These are phyloP conservation scores for Neopipo cinnamomea DNA, from an alignment of 2,113 vertebrate genomes.

Conservation along the genomic window DNA sequence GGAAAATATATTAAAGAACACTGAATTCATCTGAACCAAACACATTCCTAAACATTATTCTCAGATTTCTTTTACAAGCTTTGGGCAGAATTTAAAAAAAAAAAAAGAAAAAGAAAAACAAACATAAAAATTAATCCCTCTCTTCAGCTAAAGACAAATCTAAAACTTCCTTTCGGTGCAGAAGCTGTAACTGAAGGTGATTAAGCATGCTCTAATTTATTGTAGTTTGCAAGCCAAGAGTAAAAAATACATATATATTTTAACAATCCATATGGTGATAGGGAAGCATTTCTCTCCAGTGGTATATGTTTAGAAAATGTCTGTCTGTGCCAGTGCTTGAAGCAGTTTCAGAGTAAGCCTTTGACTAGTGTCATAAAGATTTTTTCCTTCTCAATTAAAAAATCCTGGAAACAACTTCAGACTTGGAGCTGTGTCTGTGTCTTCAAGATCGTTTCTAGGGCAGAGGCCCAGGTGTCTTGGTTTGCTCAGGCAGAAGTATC, in stretches of 20 bases:
- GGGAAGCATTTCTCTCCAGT: not conserved
- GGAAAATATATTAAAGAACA: not conserved
- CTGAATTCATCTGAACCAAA: not conserved
- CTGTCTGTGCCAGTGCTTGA: constrained; percentile 15
- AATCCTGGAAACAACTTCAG: not conserved
- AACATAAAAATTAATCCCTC: not conserved
- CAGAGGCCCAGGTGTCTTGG: not conserved
- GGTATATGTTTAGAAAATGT: constrained; percentile 12
- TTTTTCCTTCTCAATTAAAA: not conserved
- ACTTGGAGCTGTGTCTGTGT: not conserved
- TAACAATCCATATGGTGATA: constrained; percentile 26
- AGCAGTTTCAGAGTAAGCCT: constrained; percentile 21
- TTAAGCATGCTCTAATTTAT: not conserved
- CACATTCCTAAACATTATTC: not conserved
- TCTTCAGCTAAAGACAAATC: not conserved
- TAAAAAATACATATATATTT: not conserved
- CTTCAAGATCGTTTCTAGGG: not conserved
- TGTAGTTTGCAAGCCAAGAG: constrained; percentile 7
- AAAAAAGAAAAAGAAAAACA: no score
- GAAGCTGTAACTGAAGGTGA: not conserved
- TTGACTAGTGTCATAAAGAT: not conserved
- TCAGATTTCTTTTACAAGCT: not conserved
- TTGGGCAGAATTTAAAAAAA: not conserved
- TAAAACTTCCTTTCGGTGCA: not conserved
- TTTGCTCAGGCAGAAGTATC: not conserved